These are phyloP conservation scores for Hydractinia echinata DNA, from an alignment of 30 jellyfish, hydroid and myxozoan species.

Conservation along the genomic window DNA sequence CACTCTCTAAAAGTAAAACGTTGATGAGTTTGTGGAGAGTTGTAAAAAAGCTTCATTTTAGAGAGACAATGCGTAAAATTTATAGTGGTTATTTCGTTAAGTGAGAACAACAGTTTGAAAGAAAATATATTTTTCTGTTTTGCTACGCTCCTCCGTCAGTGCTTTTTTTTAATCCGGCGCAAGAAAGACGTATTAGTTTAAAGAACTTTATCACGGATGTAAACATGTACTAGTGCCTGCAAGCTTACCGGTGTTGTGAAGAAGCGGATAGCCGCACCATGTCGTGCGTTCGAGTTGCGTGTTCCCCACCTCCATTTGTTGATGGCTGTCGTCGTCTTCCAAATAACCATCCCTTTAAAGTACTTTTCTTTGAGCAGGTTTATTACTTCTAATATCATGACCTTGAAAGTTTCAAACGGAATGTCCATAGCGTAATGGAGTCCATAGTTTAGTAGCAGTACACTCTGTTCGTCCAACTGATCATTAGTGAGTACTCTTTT, in stretches of 20 bases:
- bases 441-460: constrained; percentile 71
- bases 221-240: background rate
- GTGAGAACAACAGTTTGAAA: background rate
- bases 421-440: constrained; percentile 82
- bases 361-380: constrained; percentile 56
- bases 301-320: constrained; percentile 85
- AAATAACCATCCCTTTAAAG: constrained; percentile 65
- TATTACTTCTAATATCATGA: constrained; percentile 49
- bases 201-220: background rate
- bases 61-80: no score
- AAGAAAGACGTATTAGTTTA: background rate
- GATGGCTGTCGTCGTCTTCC: constrained; percentile 98
- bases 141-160: background rate
- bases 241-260: constrained; percentile 85
- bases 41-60: background rate
- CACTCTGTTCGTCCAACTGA: constrained; percentile 62
- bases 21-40: background rate
- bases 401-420: constrained; percentile 34
- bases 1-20: constrained; percentile 53
- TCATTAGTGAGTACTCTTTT: constrained; percentile 56
- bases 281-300: constrained; percentile 83
- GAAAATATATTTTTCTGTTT: background rate
- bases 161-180: background rate
- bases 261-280: constrained; percentile 73
- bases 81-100: background rate